Base-by-base conservation (phyloP, 2,888 invertebrate genomes). In the Nymphalis urticae region DNA sequence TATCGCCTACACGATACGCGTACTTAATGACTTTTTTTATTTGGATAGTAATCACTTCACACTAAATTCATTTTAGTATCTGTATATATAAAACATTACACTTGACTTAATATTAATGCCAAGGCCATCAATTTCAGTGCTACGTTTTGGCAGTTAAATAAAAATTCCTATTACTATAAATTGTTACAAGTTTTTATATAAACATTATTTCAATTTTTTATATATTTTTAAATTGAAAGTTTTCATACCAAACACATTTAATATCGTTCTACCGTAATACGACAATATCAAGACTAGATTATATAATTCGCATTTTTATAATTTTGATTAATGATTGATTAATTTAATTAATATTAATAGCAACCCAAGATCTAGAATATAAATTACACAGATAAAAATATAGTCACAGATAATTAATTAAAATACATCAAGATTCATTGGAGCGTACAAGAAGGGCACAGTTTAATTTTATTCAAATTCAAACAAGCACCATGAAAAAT, bases 401-500 rank as follows among this genome's bases (percentile, higher is more conserved):
- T 27, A 32, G 27, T 17, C 54, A 32, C 27, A 54, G 54, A 32
- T 54, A 8, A 27, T 27, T 6, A 54, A 32, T 17, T 19, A 53
- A 8, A 32, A 32, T 56, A 27, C 27, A 17, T 3, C 21, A 48
- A 19, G 13, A 59, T 48, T 71, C 63, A 73, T 47, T 75, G 60
- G 59, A 82, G 74, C 19, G 81, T 76, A 76, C 93, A 93, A 59
- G 88, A 83, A 0, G 92, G 90, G 63, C 93, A 93, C 48, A 93
- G 73, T 74, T 87, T 92, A 59, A 94, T 80, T 83, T 92, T 93
- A 76, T 93, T 93, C 74, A 94, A 88, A 76, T 93, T 90, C 77
- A 94, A 89, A 81, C 95, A 95, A 7, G 93, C 93, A 0, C 94
- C 94, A 64, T 95, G 95, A 80, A 94, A 95, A 66, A 93, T 92